Percentiles rank a stretch among this genome's conserved stretches.
phyloP scores from a whole-genome alignment of 2,888 invertebrate genomes.

The Tenthredo scrophulariae region DNA sequence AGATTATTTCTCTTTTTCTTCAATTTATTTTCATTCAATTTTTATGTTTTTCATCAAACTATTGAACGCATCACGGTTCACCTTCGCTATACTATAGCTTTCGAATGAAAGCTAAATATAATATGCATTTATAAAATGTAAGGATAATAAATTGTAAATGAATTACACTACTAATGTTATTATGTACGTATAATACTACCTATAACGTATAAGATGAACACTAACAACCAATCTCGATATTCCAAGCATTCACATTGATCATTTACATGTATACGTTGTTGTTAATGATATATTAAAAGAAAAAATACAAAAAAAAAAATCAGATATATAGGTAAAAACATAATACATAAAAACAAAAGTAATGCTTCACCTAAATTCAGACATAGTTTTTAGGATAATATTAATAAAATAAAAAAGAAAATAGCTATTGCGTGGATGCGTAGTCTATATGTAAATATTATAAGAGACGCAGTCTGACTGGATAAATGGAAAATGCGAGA shows the following conservation, averaged over 20 bases:
- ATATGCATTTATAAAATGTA: slow-evolving; percentile 68
- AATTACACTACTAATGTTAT: slow-evolving; percentile 72
- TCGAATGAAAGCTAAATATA: slow-evolving; percentile 45
- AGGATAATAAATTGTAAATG: slow-evolving; percentile 73
- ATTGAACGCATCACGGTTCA: not conserved
- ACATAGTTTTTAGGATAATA: slow-evolving; percentile 72
- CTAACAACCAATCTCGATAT: slow-evolving; percentile 74
- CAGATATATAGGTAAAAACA: not conserved
- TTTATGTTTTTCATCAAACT: not conserved
- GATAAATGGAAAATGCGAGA: slow-evolving; percentile 30
- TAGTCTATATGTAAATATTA: slow-evolving; percentile 34
- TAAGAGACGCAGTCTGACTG: slow-evolving; percentile 45
- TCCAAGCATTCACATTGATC: slow-evolving; percentile 73
- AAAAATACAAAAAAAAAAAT: slow-evolving; percentile 52
- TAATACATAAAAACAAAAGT: slow-evolving; percentile 60
- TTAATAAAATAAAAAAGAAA: slow-evolving; percentile 61
- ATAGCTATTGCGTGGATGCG: slow-evolving; percentile 34
- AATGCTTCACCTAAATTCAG: slow-evolving; percentile 75
- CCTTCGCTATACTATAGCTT: not conserved
- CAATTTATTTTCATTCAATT: not conserved
- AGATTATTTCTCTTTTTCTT: no score
- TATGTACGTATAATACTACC: slow-evolving; percentile 68
- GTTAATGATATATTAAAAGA: slow-evolving; percentile 67
- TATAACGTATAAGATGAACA: slow-evolving; percentile 65
- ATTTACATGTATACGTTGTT: slow-evolving; percentile 76